Conservation (phyloP, 2,888 invertebrate species). For the Hirtodrosophila duncani region DNA sequence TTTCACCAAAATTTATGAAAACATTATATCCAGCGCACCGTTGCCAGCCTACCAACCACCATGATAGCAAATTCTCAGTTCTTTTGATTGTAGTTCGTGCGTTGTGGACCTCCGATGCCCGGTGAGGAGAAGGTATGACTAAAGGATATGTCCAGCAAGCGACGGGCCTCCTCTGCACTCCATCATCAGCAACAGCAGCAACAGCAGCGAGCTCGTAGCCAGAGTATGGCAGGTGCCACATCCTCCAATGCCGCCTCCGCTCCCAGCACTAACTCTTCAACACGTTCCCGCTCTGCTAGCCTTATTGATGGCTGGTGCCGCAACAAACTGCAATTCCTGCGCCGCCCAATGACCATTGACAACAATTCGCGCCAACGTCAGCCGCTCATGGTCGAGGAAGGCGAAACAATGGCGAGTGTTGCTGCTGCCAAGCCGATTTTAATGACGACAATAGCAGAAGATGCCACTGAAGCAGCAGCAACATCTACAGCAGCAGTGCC, state of each 20-base stretch:
- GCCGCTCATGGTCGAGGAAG: slow-evolving; percentile 74
- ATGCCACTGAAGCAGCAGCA: slow-evolving; percentile 28
- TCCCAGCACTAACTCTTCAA: too few species aligned
- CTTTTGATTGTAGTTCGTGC: slow-evolving; percentile 85
- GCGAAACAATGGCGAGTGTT: slow-evolving; percentile 13
- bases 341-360: slow-evolving; percentile 70
- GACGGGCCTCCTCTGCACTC: slow-evolving; percentile 74
- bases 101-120: slow-evolving; percentile 84
- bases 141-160: slow-evolving; percentile 78
- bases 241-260: too few species aligned
- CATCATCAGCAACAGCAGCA: slow-evolving; percentile 39
- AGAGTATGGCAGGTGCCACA: slow-evolving; percentile 35
- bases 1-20: slow-evolving; percentile 3
- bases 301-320: slow-evolving; percentile 63
- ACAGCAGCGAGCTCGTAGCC: slow-evolving; percentile 46
- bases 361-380: slow-evolving; percentile 73
- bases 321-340: slow-evolving; percentile 68
- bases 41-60: slow-evolving; percentile 63
- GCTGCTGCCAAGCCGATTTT: slow-evolving; percentile 26
- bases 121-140: slow-evolving; percentile 92
- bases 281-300: slow-evolving; percentile 25
- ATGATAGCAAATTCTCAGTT: slow-evolving; percentile 77
- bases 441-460: slow-evolving; percentile 57
- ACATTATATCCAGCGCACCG: slow-evolving; percentile 50
- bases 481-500: slow-evolving; percentile 28